Evolutionary conservation across 2,888 invertebrate genomes (phyloP).

Genomic region (Tiliacea aurago): DNA sequence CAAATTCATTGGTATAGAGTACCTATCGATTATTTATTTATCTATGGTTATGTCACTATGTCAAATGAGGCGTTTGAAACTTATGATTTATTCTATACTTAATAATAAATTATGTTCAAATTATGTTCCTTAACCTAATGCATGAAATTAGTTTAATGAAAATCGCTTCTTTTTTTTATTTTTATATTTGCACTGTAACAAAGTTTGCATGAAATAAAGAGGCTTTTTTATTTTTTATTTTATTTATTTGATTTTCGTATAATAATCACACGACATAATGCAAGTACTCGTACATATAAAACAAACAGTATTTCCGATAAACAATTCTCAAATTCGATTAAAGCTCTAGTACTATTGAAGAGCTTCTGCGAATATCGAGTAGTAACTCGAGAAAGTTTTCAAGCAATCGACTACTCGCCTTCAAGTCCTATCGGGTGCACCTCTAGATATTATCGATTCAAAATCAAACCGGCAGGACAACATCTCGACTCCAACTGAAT

Average conservation of each 20-base stretch:
- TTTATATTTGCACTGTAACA: no score
- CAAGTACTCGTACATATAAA: not conserved
- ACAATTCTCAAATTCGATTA: conserved; percentile 21
- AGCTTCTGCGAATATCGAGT: conserved; percentile 35
- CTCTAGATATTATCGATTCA: conserved; percentile 52
- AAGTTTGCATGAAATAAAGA: no score
- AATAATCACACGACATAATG: not conserved
- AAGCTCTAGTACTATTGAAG: conserved; percentile 10
- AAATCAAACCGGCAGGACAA: conserved; percentile 34
- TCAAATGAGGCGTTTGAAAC: no score
- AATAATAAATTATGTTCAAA: no score
- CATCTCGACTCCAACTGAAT: conserved; percentile 42
- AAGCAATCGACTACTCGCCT: conserved; percentile 36
- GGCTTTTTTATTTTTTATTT: no score
- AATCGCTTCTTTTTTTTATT: no score
- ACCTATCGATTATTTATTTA: no score
- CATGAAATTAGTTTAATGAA: no score
- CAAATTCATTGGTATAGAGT: no score
- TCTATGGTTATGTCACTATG: no score
- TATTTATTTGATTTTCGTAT: not conserved
- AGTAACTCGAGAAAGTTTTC: conserved; percentile 45
- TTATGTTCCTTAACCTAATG: no score
- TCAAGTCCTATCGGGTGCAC: conserved; percentile 30
- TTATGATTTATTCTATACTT: no score
- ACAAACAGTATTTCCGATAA: not conserved